A percentile compares a stretch with the other conserved stretches of the same genome.
phyloP scores from a whole-genome alignment of 2,797 vertebrate species.

The Chloroceryle inda region DNA sequence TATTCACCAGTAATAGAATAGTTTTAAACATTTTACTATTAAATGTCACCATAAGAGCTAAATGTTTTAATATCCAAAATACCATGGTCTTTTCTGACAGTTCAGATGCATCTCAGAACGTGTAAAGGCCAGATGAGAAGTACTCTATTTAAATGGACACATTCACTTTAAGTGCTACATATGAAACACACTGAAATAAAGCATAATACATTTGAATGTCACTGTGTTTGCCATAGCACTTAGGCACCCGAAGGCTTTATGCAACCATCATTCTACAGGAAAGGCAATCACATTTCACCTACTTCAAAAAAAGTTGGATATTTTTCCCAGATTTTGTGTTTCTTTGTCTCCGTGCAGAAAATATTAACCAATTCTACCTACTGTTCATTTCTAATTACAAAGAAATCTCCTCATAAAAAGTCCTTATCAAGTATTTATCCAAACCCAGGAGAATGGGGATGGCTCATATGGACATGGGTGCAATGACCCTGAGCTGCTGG shows the following conservation, averaged over 20 bases:
- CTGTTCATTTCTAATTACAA: background rate
- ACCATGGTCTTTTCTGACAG: conserved; percentile 26
- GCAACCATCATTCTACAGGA: background rate
- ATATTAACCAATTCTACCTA: background rate
- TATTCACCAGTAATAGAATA: conserved; percentile 17
- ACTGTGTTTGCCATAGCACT: background rate
- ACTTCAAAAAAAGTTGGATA: background rate
- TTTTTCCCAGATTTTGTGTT: background rate
- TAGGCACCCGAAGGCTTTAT: conserved; percentile 41
- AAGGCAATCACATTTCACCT: background rate
- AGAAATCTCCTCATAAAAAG: background rate
- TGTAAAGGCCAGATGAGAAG: conserved; percentile 50
- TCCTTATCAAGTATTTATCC: background rate
- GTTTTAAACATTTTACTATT: conserved; percentile 25
- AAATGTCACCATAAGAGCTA: conserved; percentile 40
- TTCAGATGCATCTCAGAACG: conserved; percentile 25
- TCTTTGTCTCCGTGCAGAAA: background rate
- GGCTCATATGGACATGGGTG: background rate
- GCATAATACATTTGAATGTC: background rate
- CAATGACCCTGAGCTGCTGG: background rate
- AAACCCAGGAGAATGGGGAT: background rate
- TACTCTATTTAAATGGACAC: background rate
- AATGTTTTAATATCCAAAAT: conserved; percentile 57
- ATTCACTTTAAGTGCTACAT: background rate
- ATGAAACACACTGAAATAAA: conserved; percentile 1